phyloP scores from a whole-genome alignment of 2,113 vertebrate genomes.

The Labeo catla region DNA sequence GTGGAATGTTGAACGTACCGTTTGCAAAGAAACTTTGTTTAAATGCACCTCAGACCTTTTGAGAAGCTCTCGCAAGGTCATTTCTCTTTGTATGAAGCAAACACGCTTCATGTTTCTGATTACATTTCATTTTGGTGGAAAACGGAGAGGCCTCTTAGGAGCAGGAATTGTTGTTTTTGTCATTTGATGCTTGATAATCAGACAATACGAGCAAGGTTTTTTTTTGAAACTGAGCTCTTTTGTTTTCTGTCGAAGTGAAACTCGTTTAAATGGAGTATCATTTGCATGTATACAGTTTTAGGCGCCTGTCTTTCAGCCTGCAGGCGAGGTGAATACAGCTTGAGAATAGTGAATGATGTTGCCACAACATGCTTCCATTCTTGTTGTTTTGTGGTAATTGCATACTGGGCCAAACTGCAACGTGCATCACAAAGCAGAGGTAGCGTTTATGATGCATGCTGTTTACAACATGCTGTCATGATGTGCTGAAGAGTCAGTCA shows the following conservation, averaged over 20 bases:
- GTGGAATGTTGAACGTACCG: constrained; percentile 19
- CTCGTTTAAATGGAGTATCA: not conserved
- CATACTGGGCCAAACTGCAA: not conserved
- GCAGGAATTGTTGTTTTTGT: not conserved
- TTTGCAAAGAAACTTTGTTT: not conserved
- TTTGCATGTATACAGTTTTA: constrained; percentile 37
- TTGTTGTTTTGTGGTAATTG: not conserved
- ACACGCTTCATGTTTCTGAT: not conserved
- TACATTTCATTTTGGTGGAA: not conserved
- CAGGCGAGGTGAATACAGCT: not conserved
- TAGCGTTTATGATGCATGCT: not conserved
- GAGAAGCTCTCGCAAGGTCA: not conserved
- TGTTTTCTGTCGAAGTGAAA: not conserved
- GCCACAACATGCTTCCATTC: not conserved
- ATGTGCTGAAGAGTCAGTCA: not conserved
- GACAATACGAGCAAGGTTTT: not conserved
- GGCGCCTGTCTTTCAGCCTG: not conserved
- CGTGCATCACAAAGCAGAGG: not conserved
- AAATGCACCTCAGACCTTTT: not conserved
- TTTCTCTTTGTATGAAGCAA: not conserved
- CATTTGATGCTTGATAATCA: constrained; percentile 2
- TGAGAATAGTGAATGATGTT: not conserved
- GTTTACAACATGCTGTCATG: not conserved
- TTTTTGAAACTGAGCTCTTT: constrained; percentile 5
- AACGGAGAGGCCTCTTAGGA: not conserved